Evolutionary conservation across 2,797 vertebrate species (phyloP).

Genomic region (Acipenser oxyrinchus): DNA sequence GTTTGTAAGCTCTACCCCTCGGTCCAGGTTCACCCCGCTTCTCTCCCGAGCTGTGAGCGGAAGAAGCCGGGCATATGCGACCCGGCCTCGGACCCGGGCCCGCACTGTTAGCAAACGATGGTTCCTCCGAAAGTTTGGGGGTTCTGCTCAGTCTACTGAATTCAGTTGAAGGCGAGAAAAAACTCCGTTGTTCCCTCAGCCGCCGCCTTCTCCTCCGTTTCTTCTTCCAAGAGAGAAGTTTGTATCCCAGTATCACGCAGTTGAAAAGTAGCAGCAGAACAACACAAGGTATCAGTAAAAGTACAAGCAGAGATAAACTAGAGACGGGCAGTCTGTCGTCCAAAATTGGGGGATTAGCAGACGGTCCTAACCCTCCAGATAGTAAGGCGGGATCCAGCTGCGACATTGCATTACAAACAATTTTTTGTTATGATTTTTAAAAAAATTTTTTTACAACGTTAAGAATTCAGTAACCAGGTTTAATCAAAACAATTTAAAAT

Average conservation of each 20-base stretch:
- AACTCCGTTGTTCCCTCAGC: slow-evolving; percentile 29
- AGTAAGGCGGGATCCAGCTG: neutral
- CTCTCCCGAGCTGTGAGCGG: slow-evolving; percentile 53
- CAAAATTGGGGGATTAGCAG: slow-evolving; percentile 25
- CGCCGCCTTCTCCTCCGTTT: slow-evolving; percentile 24
- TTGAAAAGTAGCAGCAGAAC: slow-evolving; percentile 61
- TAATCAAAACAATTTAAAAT: neutral
- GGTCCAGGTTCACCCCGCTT: slow-evolving; percentile 39
- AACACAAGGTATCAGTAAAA: slow-evolving; percentile 64
- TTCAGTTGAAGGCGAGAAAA: slow-evolving; percentile 34
- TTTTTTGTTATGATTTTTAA: neutral
- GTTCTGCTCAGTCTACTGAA: slow-evolving; percentile 36
- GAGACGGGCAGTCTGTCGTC: slow-evolving; percentile 42
- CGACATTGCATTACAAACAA: neutral
- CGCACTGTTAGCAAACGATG: slow-evolving; percentile 28
- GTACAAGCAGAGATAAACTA: slow-evolving; percentile 51
- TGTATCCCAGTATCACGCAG: slow-evolving; percentile 64
- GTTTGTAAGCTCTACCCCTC: slow-evolving; percentile 39
- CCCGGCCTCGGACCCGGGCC: slow-evolving; percentile 49
- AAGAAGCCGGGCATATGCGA: slow-evolving; percentile 50
- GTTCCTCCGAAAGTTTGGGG: slow-evolving; percentile 29
- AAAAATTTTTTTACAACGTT: neutral
- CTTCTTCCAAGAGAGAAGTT: slow-evolving; percentile 43
- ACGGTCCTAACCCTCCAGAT: slow-evolving; percentile 21
- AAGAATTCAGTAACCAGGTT: too few relatives aligned